phyloP scores from a whole-genome alignment of 2,888 invertebrate species.

The Psococerastis gibbosa region DNA sequence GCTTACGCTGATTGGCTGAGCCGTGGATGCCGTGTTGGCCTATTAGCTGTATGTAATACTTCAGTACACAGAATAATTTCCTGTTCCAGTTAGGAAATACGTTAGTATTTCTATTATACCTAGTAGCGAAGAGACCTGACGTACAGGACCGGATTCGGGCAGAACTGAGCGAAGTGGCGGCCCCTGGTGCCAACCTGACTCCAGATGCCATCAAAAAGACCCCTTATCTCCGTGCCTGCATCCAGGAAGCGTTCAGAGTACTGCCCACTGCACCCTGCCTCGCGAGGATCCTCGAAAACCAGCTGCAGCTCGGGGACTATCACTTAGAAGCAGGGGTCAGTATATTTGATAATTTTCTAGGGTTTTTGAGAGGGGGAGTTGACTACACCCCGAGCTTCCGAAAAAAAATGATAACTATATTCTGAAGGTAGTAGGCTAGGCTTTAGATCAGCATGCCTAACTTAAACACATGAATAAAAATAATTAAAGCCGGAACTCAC shows the following conservation, averaged over 20 bases:
- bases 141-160: slow-evolving; percentile 45
- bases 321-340: slow-evolving; percentile 50
- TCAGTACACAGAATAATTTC: too few species aligned
- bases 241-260: slow-evolving; percentile 51
- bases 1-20: too few species aligned
- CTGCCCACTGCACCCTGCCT: slow-evolving; percentile 62
- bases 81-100: slow-evolving; percentile 57
- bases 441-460: too few species aligned
- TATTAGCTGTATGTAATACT: too few species aligned
- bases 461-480: too few species aligned
- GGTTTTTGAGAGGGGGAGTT: too few species aligned
- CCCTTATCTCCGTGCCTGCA: slow-evolving; percentile 60
- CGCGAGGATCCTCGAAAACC: slow-evolving; percentile 53
- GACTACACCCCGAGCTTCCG: too few species aligned
- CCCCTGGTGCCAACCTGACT: slow-evolving; percentile 34
- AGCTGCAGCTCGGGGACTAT: slow-evolving; percentile 46
- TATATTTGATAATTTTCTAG: slow-evolving; percentile 15
- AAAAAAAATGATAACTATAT: too few species aligned
- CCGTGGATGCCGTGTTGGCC: too few species aligned
- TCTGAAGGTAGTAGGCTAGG: too few species aligned
- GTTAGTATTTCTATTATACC: slow-evolving; percentile 54
- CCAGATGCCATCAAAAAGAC: slow-evolving; percentile 41
- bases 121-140: slow-evolving; percentile 45
- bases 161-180: slow-evolving; percentile 36
- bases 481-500: too few species aligned